Conservation (phyloP, 2,888 invertebrate genomes). For the Leptinotarsa haldemani region DNA sequence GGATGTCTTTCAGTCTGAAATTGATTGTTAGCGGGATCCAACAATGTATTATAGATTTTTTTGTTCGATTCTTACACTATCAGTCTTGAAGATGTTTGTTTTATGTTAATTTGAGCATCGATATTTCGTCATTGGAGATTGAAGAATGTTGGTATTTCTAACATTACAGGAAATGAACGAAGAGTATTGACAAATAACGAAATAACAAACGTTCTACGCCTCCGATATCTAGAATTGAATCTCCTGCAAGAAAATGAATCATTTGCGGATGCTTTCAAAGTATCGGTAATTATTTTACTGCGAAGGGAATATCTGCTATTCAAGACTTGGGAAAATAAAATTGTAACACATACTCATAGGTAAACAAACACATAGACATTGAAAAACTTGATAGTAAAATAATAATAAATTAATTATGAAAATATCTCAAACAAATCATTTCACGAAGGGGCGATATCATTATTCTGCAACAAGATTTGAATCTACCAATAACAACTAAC, state of each 20-base stretch:
- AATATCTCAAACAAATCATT: too few species aligned
- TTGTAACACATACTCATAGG: too few species aligned
- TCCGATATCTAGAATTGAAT: too few species aligned
- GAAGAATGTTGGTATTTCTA: constrained; percentile 2
- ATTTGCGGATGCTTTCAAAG: not conserved
- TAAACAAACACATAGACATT: too few species aligned
- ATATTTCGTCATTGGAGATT: not conserved
- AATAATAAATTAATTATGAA: too few species aligned
- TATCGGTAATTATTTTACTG: not conserved
- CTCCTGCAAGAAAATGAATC: not conserved
- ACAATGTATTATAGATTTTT: constrained; percentile 10
- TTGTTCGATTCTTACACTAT: constrained; percentile 1
- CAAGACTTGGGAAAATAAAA: too few species aligned
- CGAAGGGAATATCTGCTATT: not conserved
- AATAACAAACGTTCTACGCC: too few species aligned
- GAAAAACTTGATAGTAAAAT: too few species aligned
- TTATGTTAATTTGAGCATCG: constrained; percentile 15
- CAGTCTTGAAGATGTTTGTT: not conserved
- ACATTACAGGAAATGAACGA: not conserved
- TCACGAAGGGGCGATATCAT: too few species aligned
- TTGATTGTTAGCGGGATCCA: constrained; percentile 9
- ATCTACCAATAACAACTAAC: too few species aligned
- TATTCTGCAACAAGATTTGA: too few species aligned
- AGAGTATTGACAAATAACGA: not conserved
- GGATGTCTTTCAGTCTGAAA: not conserved